phyloP scores from a whole-genome alignment of 2,797 vertebrate genomes.

The Geotrypetes seraphini region DNA sequence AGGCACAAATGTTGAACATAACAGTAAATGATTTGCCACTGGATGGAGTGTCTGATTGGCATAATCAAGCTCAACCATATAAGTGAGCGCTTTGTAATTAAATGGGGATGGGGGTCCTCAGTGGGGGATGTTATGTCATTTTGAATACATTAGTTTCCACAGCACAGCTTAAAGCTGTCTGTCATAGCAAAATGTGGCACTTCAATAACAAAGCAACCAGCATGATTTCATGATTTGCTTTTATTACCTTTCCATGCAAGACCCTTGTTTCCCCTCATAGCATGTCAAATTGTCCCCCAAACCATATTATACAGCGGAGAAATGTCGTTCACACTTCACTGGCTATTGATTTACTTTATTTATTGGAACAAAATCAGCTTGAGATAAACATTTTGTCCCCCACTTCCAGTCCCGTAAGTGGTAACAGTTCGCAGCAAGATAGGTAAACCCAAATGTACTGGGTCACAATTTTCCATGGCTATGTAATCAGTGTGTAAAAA shows the following conservation, averaged over 20 bases:
- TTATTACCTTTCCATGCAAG: conserved; percentile 68
- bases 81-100: conserved; percentile 5
- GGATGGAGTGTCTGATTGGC: conserved; percentile 7
- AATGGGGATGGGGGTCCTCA: conserved; percentile 1
- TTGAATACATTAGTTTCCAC: conserved; percentile 53
- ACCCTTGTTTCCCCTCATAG: conserved; percentile 70
- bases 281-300: conserved; percentile 73
- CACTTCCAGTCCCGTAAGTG: conserved; percentile 72
- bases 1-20: conserved; percentile 1
- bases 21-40: conserved; percentile 7
- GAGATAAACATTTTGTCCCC: conserved; percentile 87
- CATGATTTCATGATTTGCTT: conserved; percentile 68
- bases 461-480: conserved; percentile 88
- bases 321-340: conserved; percentile 93
- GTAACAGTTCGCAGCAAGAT: conserved; percentile 70
- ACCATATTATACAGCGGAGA: conserved; percentile 78
- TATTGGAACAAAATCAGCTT: conserved; percentile 93
- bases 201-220: conserved; percentile 58
- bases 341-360: conserved; percentile 98
- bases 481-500: conserved; percentile 93
- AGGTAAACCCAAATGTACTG: conserved; percentile 77
- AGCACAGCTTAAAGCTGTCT: conserved; percentile 47
- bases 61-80: conserved; percentile 7
- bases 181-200: conserved; percentile 53
- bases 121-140: conserved; percentile 49